phyloP scores from a whole-genome alignment of 1,140 invertebrate species.

The Psilanteris sp. region DNA sequence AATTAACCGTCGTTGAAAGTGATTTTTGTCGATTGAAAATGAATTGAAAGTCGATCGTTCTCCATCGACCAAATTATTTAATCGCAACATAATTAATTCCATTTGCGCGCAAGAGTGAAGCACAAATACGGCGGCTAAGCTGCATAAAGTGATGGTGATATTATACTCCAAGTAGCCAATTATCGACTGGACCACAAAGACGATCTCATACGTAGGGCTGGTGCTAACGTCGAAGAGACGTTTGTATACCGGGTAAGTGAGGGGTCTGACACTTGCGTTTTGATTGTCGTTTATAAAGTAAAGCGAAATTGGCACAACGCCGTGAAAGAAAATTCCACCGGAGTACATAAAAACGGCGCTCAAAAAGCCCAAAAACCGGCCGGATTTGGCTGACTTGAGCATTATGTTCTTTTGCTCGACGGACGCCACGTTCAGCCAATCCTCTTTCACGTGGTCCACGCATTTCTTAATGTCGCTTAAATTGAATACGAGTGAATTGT shows the following conservation, averaged over 20 bases:
- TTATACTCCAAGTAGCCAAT: slow-evolving; percentile 39
- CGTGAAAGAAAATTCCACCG: slow-evolving; percentile 30
- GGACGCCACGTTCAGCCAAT: neutral
- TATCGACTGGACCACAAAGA: slow-evolving; percentile 17
- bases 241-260: slow-evolving; percentile 39
- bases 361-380: slow-evolving; percentile 11
- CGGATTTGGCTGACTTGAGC: slow-evolving; percentile 23
- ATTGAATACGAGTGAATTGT: slow-evolving; percentile 4
- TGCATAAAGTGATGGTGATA: slow-evolving; percentile 41
- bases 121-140: slow-evolving; percentile 30
- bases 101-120: slow-evolving; percentile 23
- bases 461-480: slow-evolving; percentile 8
- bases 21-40: no score
- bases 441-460: slow-evolving; percentile 17
- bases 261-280: slow-evolving; percentile 8
- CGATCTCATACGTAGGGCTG: slow-evolving; percentile 26
- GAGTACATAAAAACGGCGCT: slow-evolving; percentile 51
- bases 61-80: slow-evolving; percentile 30
- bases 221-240: slow-evolving; percentile 8
- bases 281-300: no score
- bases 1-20: slow-evolving; percentile 7
- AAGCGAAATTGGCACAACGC: slow-evolving; percentile 21
- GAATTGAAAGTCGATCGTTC: no score
- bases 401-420: slow-evolving; percentile 6
- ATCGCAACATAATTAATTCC: slow-evolving; percentile 18